phyloP scores from a whole-genome alignment of 37 sponge, comb jelly and placozoan genomes.

The Oopsacas minuta region DNA sequence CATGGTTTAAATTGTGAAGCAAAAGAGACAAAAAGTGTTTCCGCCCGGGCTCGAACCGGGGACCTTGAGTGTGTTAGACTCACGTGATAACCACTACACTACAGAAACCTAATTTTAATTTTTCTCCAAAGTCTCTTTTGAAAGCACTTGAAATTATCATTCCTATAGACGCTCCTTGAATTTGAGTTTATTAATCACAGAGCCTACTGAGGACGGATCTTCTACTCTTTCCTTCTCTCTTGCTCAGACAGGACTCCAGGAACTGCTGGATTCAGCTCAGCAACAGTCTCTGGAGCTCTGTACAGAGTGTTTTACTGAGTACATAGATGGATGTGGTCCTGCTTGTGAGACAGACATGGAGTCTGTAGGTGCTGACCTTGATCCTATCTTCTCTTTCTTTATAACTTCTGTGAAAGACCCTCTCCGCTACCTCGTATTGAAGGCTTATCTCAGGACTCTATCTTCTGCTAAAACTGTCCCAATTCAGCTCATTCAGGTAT shows the following conservation, averaged over 20 bases:
- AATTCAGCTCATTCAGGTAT: neutral
- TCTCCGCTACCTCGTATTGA: neutral
- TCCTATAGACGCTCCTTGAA: neutral
- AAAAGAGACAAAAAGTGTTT: slow-evolving; percentile 34
- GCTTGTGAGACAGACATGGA: neutral
- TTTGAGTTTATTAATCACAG: neutral
- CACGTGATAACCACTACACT: slow-evolving; percentile 67
- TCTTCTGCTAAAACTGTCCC: neutral
- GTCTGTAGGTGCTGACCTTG: neutral
- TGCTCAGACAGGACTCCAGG: slow-evolving; percentile 3
- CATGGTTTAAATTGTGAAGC: too few relatives aligned
- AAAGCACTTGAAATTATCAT: too few relatives aligned
- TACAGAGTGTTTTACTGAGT: neutral
- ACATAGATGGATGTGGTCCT: neutral
- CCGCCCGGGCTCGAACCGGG: slow-evolving; percentile 55
- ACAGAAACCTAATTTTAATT: slow-evolving; percentile 40
- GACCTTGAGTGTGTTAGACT: slow-evolving; percentile 63
- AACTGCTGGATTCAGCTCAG: neutral
- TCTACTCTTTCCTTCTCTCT: slow-evolving; percentile 9
- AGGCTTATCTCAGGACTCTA: neutral
- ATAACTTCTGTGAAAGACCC: neutral
- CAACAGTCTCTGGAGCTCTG: neutral
- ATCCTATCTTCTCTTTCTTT: neutral
- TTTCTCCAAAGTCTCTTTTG: too few relatives aligned
- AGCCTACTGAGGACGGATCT: neutral